These are phyloP conservation scores for Monomorium pharaonis DNA, from an alignment of 1,140 invertebrate genomes.

Conservation along the genomic window DNA sequence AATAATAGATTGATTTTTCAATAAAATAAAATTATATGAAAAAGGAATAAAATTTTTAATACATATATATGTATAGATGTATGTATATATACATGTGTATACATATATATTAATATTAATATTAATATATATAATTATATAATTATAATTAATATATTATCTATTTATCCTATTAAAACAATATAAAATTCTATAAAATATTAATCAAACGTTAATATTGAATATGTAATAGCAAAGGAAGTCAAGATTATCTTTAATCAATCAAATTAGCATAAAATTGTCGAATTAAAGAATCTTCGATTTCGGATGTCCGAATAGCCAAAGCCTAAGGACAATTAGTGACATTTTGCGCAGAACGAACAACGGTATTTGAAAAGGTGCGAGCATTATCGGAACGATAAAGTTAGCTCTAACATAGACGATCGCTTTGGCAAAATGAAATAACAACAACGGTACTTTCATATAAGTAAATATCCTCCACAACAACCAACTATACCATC, in stretches of 20 bases:
- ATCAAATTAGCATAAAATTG: background rate
- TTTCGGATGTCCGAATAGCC: conserved; percentile 3
- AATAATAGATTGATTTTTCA: background rate
- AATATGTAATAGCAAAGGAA: background rate
- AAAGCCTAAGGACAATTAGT: conserved; percentile 3
- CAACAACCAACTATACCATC: conserved; percentile 74
- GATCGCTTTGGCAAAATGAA: conserved; percentile 79
- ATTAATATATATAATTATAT: conserved; percentile 4
- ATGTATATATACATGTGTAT: background rate
- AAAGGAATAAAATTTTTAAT: background rate
- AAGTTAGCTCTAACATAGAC: conserved; percentile 81
- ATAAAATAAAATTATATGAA: background rate
- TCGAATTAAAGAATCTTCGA: conserved; percentile 4
- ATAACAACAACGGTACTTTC: conserved; percentile 80
- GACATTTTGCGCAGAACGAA: conserved; percentile 65
- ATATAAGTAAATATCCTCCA: conserved; percentile 78
- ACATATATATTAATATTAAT: too few relatives aligned
- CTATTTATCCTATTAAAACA: too few relatives aligned
- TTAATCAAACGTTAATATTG: background rate
- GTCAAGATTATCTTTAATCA: background rate
- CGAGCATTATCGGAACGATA: conserved; percentile 80
- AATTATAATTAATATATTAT: too few relatives aligned
- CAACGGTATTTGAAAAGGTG: conserved; percentile 82
- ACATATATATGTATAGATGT: background rate
- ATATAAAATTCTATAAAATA: background rate